A percentile compares a stretch with the other conserved stretches of the same genome.
These are phyloP conservation scores for Trogon melanurus DNA, from an alignment of 2,113 vertebrate species.

Conservation along the genomic window DNA sequence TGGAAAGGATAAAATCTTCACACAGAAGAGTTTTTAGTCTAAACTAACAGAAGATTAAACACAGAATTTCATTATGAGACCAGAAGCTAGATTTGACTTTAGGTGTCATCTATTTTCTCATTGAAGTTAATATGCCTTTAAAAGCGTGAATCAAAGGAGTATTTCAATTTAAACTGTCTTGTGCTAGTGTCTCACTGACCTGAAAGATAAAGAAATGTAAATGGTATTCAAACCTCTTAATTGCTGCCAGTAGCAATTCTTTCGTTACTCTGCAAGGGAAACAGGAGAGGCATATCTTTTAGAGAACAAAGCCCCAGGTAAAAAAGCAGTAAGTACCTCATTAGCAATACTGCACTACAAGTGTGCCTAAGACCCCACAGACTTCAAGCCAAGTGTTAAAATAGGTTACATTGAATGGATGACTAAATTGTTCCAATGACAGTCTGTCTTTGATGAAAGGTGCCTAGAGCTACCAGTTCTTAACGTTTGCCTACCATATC, in stretches of 20 bases:
- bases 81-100: slow-evolving; percentile 5
- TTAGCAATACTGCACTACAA: slow-evolving; percentile 35
- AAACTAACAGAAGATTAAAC: slow-evolving; percentile 8
- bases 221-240: slow-evolving; percentile 52
- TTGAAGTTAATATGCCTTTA: slow-evolving; percentile 9
- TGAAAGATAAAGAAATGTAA: slow-evolving; percentile 64
- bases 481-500: slow-evolving; percentile 6
- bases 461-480: slow-evolving; percentile 8
- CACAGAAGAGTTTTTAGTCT: neutral
- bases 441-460: slow-evolving; percentile 39
- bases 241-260: slow-evolving; percentile 50
- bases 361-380: slow-evolving; percentile 1
- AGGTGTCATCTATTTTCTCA: neutral
- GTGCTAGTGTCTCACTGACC: slow-evolving; percentile 37
- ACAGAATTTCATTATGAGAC: neutral
- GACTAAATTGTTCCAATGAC: slow-evolving; percentile 50
- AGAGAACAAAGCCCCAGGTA: slow-evolving; percentile 23
- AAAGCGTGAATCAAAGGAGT: slow-evolving; percentile 32
- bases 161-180: slow-evolving; percentile 48
- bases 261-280: slow-evolving; percentile 48
- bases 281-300: slow-evolving; percentile 14
- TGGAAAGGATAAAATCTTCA: neutral
- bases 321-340: slow-evolving; percentile 47
- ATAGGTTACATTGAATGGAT: slow-evolving; percentile 32
- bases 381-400: slow-evolving; percentile 49